Evolutionary conservation across 2,113 vertebrate species (phyloP).

Genomic region (Gracilinanus agilis): DNA sequence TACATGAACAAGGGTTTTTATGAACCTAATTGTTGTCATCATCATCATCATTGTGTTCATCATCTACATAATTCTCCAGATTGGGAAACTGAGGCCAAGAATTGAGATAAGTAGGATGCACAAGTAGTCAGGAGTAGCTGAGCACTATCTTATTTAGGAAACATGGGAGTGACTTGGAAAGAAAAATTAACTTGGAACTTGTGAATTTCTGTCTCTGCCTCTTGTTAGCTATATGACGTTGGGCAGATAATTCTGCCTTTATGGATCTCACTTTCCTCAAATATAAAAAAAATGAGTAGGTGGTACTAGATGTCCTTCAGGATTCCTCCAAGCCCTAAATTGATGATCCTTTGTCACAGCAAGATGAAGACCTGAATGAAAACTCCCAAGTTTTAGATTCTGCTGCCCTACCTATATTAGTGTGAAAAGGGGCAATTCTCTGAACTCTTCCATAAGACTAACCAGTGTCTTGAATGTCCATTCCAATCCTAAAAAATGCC

Average conservation of each 20-base stretch:
- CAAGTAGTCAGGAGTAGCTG: background rate
- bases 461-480: background rate
- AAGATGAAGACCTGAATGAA: background rate
- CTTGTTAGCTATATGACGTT: background rate
- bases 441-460: background rate
- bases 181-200: background rate
- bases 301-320: background rate
- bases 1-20: background rate
- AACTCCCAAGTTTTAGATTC: background rate
- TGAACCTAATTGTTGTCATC: background rate
- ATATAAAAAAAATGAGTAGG: background rate
- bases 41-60: background rate
- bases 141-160: background rate
- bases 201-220: conserved; percentile 31
- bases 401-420: background rate
- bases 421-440: background rate
- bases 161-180: background rate
- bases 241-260: background rate
- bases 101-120: background rate
- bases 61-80: background rate
- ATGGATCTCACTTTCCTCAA: conserved; percentile 20
- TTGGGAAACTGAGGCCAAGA: background rate
- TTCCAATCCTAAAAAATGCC: background rate
- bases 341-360: background rate
- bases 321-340: background rate